Conservation (phyloP, 64 coral and sea anemone genomes). For the Porites australiensis region DNA sequence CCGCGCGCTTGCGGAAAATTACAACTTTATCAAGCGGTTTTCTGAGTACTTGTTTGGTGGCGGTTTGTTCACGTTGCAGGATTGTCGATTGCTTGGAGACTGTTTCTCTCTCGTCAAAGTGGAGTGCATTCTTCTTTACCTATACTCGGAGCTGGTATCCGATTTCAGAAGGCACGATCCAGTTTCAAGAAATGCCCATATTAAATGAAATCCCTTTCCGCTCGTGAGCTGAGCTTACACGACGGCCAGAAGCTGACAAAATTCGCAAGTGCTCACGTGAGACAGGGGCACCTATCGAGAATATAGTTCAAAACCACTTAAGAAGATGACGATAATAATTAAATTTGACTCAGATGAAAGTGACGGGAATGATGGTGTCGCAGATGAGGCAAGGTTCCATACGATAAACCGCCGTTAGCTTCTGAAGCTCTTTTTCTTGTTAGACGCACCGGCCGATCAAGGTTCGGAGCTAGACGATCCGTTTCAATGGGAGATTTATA, state of each 20-base stretch:
- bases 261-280: slow-evolving; percentile 42
- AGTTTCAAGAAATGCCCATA: slow-evolving; percentile 10
- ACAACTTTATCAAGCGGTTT: too few relatives aligned
- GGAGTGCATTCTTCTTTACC: slow-evolving; percentile 54
- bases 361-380: slow-evolving; percentile 28
- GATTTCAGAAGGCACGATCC: slow-evolving; percentile 45
- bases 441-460: slow-evolving; percentile 3
- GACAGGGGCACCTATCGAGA: not conserved
- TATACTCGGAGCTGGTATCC: slow-evolving; percentile 61
- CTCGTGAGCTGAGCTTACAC: slow-evolving; percentile 23
- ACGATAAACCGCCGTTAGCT: slow-evolving; percentile 25
- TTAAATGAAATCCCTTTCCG: slow-evolving; percentile 18
- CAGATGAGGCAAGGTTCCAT: slow-evolving; percentile 5
- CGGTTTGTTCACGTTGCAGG: slow-evolving; percentile 9
- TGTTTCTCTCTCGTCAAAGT: slow-evolving; percentile 23
- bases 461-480: slow-evolving; percentile 31
- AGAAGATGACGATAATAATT: not conserved
- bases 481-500: slow-evolving; percentile 54
- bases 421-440: slow-evolving; percentile 51
- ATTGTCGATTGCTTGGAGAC: slow-evolving; percentile 60
- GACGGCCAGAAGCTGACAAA: slow-evolving; percentile 19
- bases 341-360: slow-evolving; percentile 11
- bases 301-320: too few relatives aligned
- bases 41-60: too few relatives aligned
- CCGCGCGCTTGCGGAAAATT: too few relatives aligned